A percentile compares a stretch with the other conserved stretches of the same genome.
Conservation (phyloP, 2,113 vertebrate species). For the Istiophorus platypterus region DNA sequence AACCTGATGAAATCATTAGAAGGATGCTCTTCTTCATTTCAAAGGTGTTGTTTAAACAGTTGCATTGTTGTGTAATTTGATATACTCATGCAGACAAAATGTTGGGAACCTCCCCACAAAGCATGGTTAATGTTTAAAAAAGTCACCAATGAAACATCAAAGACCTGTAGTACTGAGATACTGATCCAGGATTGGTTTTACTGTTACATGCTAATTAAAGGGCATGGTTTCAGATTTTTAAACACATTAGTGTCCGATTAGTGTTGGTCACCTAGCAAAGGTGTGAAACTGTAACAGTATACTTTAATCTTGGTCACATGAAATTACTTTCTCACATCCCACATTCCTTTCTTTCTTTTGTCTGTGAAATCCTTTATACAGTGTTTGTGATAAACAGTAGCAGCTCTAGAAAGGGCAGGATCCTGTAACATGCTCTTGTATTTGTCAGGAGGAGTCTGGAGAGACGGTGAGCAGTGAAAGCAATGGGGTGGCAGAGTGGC, state of each 20-base stretch:
- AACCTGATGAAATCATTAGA: neutral
- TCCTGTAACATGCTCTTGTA: neutral
- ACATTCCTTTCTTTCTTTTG: neutral
- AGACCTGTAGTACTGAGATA: neutral
- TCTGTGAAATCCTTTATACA: neutral
- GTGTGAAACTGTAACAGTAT: neutral
- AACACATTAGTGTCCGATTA: neutral
- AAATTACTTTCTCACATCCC: neutral
- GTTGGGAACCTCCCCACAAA: slow-evolving; percentile 8
- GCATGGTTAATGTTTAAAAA: neutral
- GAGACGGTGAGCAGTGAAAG: slow-evolving; percentile 80
- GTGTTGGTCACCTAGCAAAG: neutral
- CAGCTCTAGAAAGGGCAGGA: neutral
- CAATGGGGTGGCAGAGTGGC: slow-evolving; percentile 80
- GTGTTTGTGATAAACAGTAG: neutral
- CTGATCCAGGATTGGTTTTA: neutral
- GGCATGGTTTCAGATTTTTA: neutral
- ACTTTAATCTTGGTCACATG: neutral
- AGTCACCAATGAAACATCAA: neutral
- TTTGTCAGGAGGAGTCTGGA: slow-evolving; percentile 84
- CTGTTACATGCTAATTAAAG: neutral
- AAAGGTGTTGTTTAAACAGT: slow-evolving; percentile 19
- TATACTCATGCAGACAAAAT: slow-evolving; percentile 11
- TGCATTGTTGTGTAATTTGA: slow-evolving; percentile 34
- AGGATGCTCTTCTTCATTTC: slow-evolving; percentile 1